Evolutionary conservation across 2,797 vertebrate species (phyloP), one percentile per base, ranked within the genome.

Genomic region (Leucoraja ocellata): DNA sequence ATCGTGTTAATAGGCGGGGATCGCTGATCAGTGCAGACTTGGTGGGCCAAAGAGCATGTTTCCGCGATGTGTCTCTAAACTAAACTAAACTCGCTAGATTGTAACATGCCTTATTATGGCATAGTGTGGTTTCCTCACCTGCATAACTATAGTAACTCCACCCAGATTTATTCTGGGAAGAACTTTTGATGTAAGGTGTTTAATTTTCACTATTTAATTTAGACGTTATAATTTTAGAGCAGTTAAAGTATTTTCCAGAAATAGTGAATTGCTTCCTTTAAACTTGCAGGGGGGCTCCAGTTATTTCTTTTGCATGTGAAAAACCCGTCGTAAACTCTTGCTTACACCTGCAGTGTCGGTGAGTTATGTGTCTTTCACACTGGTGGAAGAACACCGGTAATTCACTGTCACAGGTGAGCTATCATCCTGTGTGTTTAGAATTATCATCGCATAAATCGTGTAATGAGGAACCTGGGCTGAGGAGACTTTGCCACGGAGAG

Each of bases 391-490:
- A 88, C 84, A 10, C 84, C 32, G 84, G 84, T 68, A 88, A 88
- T 63, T 88, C 63, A 88, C n/a, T 88, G 84, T 88, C 84, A 88
- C 84, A 88, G n/a, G 84, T 68, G 61, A 88, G 61, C 61, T 68
- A 88, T 68, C 84, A 88, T 88, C 84, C 63, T 88, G 61, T 65
- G 63, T 88, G 61, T 68, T 88, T n/a, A 88, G 84, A 88, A 88
- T 88, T 88, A 68, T 88, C 61, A 88, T 88, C 84, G 36, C 84
- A 88, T 88, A 88, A 88, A 68, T 88, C n/a, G 63, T 68, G 63
- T 68, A 68, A 88, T 88, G 63, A 68, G 84, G 84, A 88, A 68
- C 63, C 68, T 88, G 84, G 84, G 84, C 84, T 88, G 84, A 88
- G 68, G 63, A 16, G 84, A 88, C 61, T 88, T 63, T 9, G 2